Conservation (phyloP, 64 coral and sea anemone genomes). For the Acropora tenuis region DNA sequence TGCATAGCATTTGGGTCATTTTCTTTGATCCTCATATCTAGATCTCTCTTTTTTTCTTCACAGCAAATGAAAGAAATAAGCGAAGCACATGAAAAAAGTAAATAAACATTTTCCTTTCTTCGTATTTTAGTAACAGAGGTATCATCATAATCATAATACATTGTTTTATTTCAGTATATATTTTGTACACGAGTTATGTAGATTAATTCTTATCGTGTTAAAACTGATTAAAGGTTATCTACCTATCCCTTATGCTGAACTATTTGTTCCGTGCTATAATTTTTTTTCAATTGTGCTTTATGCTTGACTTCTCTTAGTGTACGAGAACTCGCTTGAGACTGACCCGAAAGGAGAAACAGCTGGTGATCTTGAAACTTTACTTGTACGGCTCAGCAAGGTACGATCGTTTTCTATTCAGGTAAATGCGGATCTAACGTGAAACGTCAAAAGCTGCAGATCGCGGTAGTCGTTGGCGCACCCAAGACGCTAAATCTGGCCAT, state of each 20-base stretch:
- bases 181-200: too few relatives aligned
- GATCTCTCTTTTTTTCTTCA: not conserved
- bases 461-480: not conserved
- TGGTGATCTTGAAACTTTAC: slow-evolving; percentile 71
- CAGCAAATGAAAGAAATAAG: slow-evolving; percentile 58
- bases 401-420: too few relatives aligned
- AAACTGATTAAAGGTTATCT: too few relatives aligned
- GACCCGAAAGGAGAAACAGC: slow-evolving; percentile 75
- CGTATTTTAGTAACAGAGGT: too few relatives aligned
- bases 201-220: too few relatives aligned
- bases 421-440: too few relatives aligned
- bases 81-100: slow-evolving; percentile 12
- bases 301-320: slow-evolving; percentile 18
- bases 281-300: not conserved
- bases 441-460: too few relatives aligned
- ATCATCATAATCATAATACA: too few relatives aligned
- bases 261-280: not conserved
- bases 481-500: too few relatives aligned
- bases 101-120: too few relatives aligned
- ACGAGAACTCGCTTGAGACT: slow-evolving; percentile 46
- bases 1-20: too few relatives aligned
- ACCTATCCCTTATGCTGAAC: not conserved
- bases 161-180: too few relatives aligned
- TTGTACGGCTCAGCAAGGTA: slow-evolving; percentile 78
- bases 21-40: not conserved